A percentile compares a stretch with the other conserved stretches of the same genome.
These are phyloP conservation scores for Pionites leucogaster DNA, from an alignment of 2,113 vertebrate species.

Conservation along the genomic window DNA sequence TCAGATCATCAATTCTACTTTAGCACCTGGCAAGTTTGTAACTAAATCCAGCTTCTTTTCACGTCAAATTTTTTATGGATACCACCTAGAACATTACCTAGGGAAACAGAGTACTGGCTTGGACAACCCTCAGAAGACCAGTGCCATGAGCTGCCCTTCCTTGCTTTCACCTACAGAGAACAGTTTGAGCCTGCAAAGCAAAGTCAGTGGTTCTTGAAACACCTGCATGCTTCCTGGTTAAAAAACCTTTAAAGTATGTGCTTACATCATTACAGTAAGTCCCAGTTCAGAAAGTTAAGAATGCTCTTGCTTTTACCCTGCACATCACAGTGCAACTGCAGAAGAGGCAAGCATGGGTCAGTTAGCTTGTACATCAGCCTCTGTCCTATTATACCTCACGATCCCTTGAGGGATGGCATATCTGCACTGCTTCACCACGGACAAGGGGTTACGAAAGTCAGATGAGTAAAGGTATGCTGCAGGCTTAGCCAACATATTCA, in stretches of 20 bases:
- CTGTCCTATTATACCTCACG: not conserved
- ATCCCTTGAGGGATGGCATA: not conserved
- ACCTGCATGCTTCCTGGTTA: not conserved
- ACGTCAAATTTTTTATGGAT: not conserved
- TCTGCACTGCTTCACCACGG: not conserved
- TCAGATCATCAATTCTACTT: not conserved
- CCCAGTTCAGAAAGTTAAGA: not conserved
- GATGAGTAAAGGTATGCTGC: not conserved
- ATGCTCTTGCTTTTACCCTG: not conserved
- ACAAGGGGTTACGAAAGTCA: not conserved
- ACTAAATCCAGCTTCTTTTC: not conserved
- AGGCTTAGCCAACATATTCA: not conserved
- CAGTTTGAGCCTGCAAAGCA: not conserved
- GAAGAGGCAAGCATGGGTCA: not conserved
- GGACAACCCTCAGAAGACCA: not conserved
- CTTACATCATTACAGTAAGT: not conserved
- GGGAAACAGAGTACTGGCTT: not conserved
- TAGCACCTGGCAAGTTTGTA: not conserved
- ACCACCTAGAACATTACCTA: not conserved
- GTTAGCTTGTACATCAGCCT: not conserved
- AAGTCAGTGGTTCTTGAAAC: not conserved
- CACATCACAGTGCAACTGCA: not conserved
- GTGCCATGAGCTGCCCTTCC: not conserved
- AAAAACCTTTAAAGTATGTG: not conserved
- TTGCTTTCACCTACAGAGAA: not conserved